These are phyloP conservation scores for Druon quercuslanigerum DNA, from an alignment of 1,140 invertebrate genomes.

Conservation along the genomic window DNA sequence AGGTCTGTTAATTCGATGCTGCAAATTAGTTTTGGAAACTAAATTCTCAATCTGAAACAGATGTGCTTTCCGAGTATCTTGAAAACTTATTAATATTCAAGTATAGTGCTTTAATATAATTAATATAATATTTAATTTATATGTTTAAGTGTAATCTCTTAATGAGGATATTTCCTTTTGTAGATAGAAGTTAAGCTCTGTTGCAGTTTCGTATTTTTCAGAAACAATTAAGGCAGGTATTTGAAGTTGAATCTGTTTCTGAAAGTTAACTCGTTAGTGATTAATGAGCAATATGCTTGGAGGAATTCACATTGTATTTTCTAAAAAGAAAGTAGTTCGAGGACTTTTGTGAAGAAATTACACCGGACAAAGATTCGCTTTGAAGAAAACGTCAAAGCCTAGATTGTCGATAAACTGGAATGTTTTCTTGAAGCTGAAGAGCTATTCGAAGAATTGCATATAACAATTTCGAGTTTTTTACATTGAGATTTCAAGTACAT, in stretches of 20 bases:
- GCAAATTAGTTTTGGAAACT: conserved; percentile 23
- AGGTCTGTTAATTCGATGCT: conserved; percentile 13
- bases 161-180: no score
- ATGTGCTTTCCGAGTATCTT: not conserved
- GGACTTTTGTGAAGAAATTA: not conserved
- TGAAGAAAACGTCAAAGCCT: not conserved
- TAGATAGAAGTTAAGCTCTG: no score
- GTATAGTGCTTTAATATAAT: not conserved
- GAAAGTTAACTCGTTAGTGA: not conserved
- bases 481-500: not conserved
- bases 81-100: not conserved
- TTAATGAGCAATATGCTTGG: not conserved
- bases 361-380: conserved; percentile 16
- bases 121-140: not conserved
- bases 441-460: not conserved
- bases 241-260: not conserved
- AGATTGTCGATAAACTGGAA: not conserved
- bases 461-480: not conserved
- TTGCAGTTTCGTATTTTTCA: no score
- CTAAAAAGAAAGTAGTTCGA: conserved; percentile 22
- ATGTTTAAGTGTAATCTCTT: no score
- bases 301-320: conserved; percentile 24
- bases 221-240: no score
- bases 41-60: not conserved
- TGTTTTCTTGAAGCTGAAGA: not conserved